Conservation (phyloP, 2,797 vertebrate genomes). For the Diceros bicornis region DNA sequence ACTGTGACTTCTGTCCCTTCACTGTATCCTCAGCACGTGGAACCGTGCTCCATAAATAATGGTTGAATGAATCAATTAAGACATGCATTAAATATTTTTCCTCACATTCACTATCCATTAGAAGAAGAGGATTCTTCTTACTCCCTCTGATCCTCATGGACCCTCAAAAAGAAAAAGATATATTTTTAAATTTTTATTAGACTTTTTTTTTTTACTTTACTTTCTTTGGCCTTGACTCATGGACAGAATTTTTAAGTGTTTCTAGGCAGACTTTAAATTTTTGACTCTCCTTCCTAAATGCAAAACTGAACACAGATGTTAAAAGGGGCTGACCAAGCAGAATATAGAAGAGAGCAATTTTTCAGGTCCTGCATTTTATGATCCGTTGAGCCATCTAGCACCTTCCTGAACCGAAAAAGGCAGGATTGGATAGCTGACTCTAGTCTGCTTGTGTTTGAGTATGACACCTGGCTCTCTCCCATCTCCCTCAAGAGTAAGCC, state of each 20-base stretch:
- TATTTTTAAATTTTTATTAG: background rate
- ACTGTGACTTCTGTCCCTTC: background rate
- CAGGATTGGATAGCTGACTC: background rate
- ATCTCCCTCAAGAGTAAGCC: background rate
- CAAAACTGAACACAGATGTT: background rate
- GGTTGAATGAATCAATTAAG: background rate
- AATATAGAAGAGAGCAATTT: background rate
- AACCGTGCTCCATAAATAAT: background rate
- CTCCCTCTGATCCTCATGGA: background rate
- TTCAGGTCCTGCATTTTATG: background rate
- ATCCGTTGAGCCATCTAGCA: background rate
- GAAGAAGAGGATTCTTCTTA: background rate
- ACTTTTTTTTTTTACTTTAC: background rate
- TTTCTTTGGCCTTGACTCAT: constrained; percentile 2
- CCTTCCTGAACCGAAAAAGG: constrained; percentile 24
- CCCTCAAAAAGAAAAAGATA: background rate
- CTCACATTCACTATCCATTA: background rate
- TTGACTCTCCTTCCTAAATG: constrained; percentile 51
- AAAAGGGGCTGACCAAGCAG: constrained; percentile 12
- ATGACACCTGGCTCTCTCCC: background rate
- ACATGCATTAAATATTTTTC: background rate
- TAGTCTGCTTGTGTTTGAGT: background rate
- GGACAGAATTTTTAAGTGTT: background rate
- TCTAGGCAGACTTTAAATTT: background rate
- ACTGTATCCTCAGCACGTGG: background rate